These are phyloP conservation scores for Buteo buteo DNA, from an alignment of 2,113 vertebrate genomes.

Conservation along the genomic window DNA sequence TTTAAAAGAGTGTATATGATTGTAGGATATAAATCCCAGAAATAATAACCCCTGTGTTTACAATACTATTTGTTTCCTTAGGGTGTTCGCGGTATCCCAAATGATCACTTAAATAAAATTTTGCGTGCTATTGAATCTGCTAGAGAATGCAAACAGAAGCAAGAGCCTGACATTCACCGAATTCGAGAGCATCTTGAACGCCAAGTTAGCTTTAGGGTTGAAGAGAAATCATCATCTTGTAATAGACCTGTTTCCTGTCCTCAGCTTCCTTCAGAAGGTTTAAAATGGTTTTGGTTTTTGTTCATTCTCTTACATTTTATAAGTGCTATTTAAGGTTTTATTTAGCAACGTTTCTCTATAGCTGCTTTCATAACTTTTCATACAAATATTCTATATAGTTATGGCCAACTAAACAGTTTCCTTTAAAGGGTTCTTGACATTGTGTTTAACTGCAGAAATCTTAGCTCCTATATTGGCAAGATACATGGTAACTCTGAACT, in stretches of 20 bases:
- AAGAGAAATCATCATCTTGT: slow-evolving; percentile 53
- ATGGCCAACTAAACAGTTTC: neutral
- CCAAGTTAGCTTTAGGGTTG: slow-evolving; percentile 60
- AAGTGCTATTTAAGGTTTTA: neutral
- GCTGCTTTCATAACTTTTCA: neutral
- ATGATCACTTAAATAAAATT: slow-evolving; percentile 60
- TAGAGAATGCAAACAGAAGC: slow-evolving; percentile 60
- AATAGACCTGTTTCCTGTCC: neutral
- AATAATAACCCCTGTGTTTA: neutral
- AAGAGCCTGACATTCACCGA: slow-evolving; percentile 62
- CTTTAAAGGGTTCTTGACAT: neutral
- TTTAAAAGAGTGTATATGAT: neutral
- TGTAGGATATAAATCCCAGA: neutral
- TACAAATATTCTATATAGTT: neutral
- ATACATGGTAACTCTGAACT: neutral
- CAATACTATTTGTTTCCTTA: slow-evolving; percentile 5
- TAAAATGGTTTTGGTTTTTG: neutral
- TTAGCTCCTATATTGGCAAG: neutral
- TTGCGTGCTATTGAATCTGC: slow-evolving; percentile 49
- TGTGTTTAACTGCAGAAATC: neutral
- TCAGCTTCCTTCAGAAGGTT: slow-evolving; percentile 12
- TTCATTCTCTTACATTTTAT: neutral
- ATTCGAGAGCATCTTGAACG: slow-evolving; percentile 69
- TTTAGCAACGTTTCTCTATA: neutral
- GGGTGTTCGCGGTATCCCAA: slow-evolving; percentile 72